phyloP scores from a whole-genome alignment of 2,888 invertebrate genomes.

The Dione vanillae region DNA sequence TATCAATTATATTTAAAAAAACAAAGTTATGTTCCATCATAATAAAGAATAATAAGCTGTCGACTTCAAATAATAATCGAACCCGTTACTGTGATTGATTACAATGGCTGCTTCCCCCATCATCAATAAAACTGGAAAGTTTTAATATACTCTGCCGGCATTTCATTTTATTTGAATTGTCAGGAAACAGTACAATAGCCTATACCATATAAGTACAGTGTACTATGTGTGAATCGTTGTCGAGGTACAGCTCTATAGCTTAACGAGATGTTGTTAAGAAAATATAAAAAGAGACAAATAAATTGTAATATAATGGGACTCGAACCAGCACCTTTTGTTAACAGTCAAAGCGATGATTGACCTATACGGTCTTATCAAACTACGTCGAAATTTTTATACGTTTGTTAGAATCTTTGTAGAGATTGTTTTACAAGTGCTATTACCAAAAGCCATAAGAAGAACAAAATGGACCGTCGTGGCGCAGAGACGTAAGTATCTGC shows the following conservation, averaged over 20 bases:
- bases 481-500: too few species aligned
- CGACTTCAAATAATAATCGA: constrained; percentile 17
- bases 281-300: too few species aligned
- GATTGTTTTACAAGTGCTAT: too few species aligned
- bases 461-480: too few species aligned
- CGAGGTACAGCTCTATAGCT: background rate
- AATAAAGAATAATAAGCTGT: constrained; percentile 16
- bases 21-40: background rate
- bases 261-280: background rate
- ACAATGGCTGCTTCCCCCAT: background rate
- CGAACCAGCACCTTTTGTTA: too few species aligned
- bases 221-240: background rate
- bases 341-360: too few species aligned
- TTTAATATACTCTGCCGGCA: constrained; percentile 19
- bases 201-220: background rate
- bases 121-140: constrained; percentile 22
- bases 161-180: constrained; percentile 8
- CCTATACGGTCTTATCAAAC: too few species aligned
- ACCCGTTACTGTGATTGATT: constrained; percentile 24
- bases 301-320: too few species aligned
- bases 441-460: too few species aligned
- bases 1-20: too few species aligned
- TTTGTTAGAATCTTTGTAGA: too few species aligned
- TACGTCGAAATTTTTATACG: too few species aligned
- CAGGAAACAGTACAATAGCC: constrained; percentile 1